These are phyloP conservation scores for Gadus chalcogrammus DNA, from an alignment of 2,113 vertebrate species.

Conservation along the genomic window DNA sequence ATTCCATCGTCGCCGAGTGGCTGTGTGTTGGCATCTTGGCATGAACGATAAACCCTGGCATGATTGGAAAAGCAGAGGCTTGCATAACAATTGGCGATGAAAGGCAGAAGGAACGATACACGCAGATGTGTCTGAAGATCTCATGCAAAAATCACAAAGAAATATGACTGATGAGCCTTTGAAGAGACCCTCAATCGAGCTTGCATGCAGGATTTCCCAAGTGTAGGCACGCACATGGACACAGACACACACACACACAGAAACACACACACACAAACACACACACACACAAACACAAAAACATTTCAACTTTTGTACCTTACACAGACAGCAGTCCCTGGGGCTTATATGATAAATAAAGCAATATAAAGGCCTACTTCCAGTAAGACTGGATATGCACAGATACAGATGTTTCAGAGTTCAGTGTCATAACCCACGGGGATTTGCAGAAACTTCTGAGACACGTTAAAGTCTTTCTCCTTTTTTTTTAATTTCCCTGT, in stretches of 20 bases:
- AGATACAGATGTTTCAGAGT: no score
- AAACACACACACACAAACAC: background rate
- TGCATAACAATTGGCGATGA: conserved; percentile 70
- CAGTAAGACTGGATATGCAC: background rate
- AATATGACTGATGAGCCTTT: conserved; percentile 38
- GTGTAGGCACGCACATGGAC: background rate
- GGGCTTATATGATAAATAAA: background rate
- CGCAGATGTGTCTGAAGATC: conserved; percentile 62
- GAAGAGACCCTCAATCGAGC: conserved; percentile 28
- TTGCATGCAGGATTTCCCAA: no score
- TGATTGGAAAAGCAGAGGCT: conserved; percentile 59
- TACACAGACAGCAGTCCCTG: conserved; percentile 5
- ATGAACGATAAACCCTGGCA: conserved; percentile 69
- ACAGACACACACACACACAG: background rate
- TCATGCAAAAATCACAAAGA: conserved; percentile 59
- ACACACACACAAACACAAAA: background rate
- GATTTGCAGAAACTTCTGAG: no score
- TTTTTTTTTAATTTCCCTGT: background rate
- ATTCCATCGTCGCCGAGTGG: conserved; percentile 42
- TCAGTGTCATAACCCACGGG: no score
- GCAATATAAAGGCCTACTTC: conserved; percentile 17
- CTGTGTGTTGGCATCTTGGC: conserved; percentile 65
- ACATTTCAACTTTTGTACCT: conserved; percentile 12
- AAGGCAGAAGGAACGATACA: conserved; percentile 63
- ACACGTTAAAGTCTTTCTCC: no score